phyloP scores from a whole-genome alignment of 2,113 vertebrate species.

The Gopherus flavomarginatus region DNA sequence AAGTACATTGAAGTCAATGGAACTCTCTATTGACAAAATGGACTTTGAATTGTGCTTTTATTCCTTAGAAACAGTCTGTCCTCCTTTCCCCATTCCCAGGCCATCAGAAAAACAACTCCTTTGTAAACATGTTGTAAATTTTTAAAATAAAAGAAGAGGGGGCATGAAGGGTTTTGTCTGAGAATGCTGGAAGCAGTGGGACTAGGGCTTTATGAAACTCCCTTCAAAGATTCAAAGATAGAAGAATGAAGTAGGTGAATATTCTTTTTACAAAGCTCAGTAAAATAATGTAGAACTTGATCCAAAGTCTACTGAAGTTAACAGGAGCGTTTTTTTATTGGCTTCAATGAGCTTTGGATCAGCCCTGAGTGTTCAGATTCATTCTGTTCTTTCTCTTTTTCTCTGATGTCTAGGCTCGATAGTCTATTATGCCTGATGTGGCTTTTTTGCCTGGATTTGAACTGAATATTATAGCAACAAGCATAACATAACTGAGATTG shows the following conservation, averaged over 20 bases:
- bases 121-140: not conserved
- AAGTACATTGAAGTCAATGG: not conserved
- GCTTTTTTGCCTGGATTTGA: not conserved
- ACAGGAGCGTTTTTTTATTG: not conserved
- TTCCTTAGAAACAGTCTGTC: not conserved
- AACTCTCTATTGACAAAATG: not conserved
- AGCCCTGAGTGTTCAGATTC: not conserved
- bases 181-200: not conserved
- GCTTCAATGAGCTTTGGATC: not conserved
- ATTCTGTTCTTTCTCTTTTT: not conserved
- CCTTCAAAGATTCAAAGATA: constrained; percentile 1
- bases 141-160: not conserved
- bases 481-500: not conserved
- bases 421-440: not conserved
- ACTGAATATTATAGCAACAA: not conserved
- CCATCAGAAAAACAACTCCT: not conserved
- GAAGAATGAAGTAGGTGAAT: not conserved
- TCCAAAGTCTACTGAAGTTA: not conserved
- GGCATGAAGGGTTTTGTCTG: not conserved
- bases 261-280: not conserved
- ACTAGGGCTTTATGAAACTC: not conserved
- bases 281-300: not conserved
- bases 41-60: not conserved
- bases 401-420: not conserved
- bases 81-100: not conserved